Evolutionary conservation across 2,888 invertebrate genomes (phyloP), one percentile per base, ranked within the genome.

Genomic region (Platycheirus albimanus): DNA sequence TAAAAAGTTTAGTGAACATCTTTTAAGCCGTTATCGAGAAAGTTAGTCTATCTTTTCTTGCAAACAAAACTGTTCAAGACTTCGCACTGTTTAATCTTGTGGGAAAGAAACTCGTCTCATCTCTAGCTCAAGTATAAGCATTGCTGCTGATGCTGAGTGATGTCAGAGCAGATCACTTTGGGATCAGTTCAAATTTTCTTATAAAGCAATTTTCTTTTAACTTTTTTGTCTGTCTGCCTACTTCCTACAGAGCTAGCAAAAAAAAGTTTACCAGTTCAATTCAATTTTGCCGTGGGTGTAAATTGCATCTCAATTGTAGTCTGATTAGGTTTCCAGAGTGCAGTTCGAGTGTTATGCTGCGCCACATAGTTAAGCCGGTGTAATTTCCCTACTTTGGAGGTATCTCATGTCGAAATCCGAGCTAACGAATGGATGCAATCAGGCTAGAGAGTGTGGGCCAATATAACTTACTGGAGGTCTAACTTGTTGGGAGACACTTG

Each of bases 221-320:
- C 66, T 10, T 58, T 33, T 58, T 58, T 33, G 20, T 52, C 45
- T 70, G 58, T 20, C 56, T 56, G 15, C 51, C 45, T 79, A 69
- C 52, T 28, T 41, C 66, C 41, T 28, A 30, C n/a, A 7, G 3
- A 20, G 7, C 33, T 7, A 5, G 13, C 6, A 33, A 13, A 1
- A 17, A 11, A 58, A 28, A 13, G 33, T 66, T 61, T 67, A 64
- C 64, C 66, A 67, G 67, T 72, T 77, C 71, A 72, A 71, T 72
- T 63, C 63, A 75, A 43, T 75, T 75, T 64, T 64, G 78, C 72
- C 51, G 83, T 83, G 83, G 83, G 83, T 78, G 83, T 83, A 83
- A 83, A 83, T 83, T 83, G 78, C 78, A 83, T 83, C 83, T 83
- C 83, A 83, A 83, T 83, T 83, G 83, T 77, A 69, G 78, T 69